A percentile compares a stretch with the other conserved stretches of the same genome.
Conservation (phyloP, 2,797 vertebrate species). For the Pipistrellus nathusii region DNA sequence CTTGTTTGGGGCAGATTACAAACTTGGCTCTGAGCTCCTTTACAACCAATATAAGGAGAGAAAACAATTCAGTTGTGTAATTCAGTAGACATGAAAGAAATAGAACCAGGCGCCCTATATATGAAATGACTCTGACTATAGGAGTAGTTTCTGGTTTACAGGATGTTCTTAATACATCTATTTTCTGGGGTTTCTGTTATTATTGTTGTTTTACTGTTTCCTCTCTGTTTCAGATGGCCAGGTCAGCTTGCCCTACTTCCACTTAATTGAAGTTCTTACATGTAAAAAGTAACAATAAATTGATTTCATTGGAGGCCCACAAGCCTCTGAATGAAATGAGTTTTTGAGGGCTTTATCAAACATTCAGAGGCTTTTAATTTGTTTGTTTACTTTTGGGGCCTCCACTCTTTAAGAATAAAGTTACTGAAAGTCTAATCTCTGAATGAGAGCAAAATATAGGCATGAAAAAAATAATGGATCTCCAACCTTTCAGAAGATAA, state of each 20-base stretch:
- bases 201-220: background rate
- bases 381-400: background rate
- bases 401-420: background rate
- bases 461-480: background rate
- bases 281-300: background rate
- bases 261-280: background rate
- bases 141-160: background rate
- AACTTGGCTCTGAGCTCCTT: background rate
- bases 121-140: background rate
- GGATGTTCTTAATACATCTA: background rate
- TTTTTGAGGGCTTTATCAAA: background rate
- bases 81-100: background rate
- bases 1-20: background rate
- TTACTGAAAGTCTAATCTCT: background rate
- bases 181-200: background rate
- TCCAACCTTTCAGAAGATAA: conserved; percentile 43
- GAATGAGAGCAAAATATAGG: conserved; percentile 39
- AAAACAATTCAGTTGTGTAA: background rate
- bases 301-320: conserved; percentile 13
- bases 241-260: background rate
- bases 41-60: background rate
- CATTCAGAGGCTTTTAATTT: background rate
- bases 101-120: background rate
- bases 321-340: background rate
- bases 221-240: background rate